These are phyloP conservation scores for Acrobasis consociella DNA, from an alignment of 2,888 invertebrate species.

Conservation along the genomic window DNA sequence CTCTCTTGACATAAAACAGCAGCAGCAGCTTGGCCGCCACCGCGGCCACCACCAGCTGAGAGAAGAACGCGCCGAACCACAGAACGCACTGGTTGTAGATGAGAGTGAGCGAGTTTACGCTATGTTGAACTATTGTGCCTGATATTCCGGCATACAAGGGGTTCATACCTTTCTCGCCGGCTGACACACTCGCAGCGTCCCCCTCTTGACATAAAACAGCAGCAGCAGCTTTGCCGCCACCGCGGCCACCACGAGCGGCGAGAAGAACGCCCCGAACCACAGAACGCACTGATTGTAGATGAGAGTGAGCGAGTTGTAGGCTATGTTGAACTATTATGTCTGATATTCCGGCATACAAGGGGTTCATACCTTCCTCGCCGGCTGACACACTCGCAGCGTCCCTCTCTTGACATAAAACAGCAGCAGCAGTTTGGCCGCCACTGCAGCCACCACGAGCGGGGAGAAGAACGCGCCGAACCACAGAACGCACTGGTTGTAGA, in stretches of 20 bases:
- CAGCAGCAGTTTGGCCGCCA: slow-evolving; percentile 86
- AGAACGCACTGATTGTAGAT: slow-evolving; percentile 91
- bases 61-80: slow-evolving; percentile 89
- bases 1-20: slow-evolving; percentile 87
- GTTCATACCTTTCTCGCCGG: slow-evolving; percentile 84
- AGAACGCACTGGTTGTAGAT: slow-evolving; percentile 91
- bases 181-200: slow-evolving; percentile 84
- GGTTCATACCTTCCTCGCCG: slow-evolving; percentile 83
- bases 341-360: no score
- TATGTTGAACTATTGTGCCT: slow-evolving; percentile 91
- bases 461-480: slow-evolving; percentile 90
- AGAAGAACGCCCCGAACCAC: slow-evolving; percentile 89
- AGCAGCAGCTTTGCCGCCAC: slow-evolving; percentile 87
- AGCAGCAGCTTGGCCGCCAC: slow-evolving; percentile 87
- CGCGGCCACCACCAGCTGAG: slow-evolving; percentile 85
- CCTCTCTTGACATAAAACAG: slow-evolving; percentile 88
- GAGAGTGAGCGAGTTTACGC: slow-evolving; percentile 89
- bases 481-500: slow-evolving; percentile 90
- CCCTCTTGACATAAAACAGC: slow-evolving; percentile 87
- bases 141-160: no score
- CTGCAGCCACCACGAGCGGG: slow-evolving; percentile 85
- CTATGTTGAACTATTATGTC: slow-evolving; percentile 91
- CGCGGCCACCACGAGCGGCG: slow-evolving; percentile 85
- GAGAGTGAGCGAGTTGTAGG: slow-evolving; percentile 88
- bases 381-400: slow-evolving; percentile 85